phyloP scores from a whole-genome alignment of 2,797 vertebrate species.

The Spea hammondii region DNA sequence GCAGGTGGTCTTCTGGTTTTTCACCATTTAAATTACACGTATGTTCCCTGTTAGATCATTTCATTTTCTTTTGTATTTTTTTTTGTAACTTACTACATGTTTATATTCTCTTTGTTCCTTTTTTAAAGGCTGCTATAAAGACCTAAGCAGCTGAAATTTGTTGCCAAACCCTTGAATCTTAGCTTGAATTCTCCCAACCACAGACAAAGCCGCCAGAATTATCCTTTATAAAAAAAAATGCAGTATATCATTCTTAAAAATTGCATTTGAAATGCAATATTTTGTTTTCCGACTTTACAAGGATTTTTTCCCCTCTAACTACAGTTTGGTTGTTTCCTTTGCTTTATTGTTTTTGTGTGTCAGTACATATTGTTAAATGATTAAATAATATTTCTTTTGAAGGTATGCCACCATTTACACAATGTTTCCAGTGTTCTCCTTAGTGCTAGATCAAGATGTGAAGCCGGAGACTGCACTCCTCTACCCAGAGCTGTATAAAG shows the following conservation, averaged over 20 bases:
- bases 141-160: neutral
- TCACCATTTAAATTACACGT: neutral
- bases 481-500: constrained; percentile 97
- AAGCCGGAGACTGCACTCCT: constrained; percentile 93
- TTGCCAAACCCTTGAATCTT: neutral
- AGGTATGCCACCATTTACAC: constrained; percentile 98
- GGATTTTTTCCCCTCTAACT: neutral
- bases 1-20: no score
- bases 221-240: neutral
- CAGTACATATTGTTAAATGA: neutral
- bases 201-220: neutral
- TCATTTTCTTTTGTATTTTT: neutral
- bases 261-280: neutral
- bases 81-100: neutral
- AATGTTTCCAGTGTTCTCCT: constrained; percentile 97
- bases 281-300: neutral
- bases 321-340: neutral
- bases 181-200: neutral
- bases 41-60: neutral
- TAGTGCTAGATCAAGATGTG: constrained; percentile 96
- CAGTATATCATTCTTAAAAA: neutral
- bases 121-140: neutral
- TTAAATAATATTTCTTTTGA: constrained; percentile 27
- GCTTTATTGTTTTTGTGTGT: neutral
- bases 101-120: neutral